phyloP scores from a whole-genome alignment of 2,797 vertebrate species.

The Cirrhinus mrigala region DNA sequence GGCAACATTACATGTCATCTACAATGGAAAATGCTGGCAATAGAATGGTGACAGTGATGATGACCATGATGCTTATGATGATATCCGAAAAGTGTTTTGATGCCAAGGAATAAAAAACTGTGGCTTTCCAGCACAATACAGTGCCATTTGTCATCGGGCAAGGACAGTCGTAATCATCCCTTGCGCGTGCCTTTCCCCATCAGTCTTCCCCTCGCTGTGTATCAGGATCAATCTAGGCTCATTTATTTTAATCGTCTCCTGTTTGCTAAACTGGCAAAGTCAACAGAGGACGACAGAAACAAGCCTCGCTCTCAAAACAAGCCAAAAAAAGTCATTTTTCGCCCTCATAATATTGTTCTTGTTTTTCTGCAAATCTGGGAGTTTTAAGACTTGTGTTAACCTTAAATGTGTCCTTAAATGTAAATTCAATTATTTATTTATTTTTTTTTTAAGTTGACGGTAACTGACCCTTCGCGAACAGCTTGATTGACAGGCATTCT shows the following conservation, averaged over 20 bases:
- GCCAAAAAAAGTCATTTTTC: conserved; percentile 63
- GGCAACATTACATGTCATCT: conserved; percentile 49
- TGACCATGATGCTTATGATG: conserved; percentile 65
- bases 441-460: too few species aligned
- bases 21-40: conserved; percentile 52
- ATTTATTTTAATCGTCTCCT: conserved; percentile 86
- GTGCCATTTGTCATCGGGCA: conserved; percentile 84
- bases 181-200: conserved; percentile 79
- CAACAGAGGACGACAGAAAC: conserved; percentile 76
- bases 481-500: too few species aligned
- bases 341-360: conserved; percentile 26
- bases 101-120: conserved; percentile 80
- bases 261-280: conserved; percentile 82
- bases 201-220: conserved; percentile 78
- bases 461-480: too few species aligned
- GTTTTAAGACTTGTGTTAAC: conserved; percentile 12
- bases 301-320: conserved; percentile 67
- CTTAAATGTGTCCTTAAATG: not conserved
- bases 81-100: conserved; percentile 76
- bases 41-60: conserved; percentile 58
- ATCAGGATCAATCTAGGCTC: conserved; percentile 84
- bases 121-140: conserved; percentile 75
- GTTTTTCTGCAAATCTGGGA: conserved; percentile 25
- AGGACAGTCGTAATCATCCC: conserved; percentile 84
- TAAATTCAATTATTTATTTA: not conserved